A percentile compares a stretch with the other conserved stretches of the same genome.
These are phyloP conservation scores for Microhierax caerulescens DNA, from an alignment of 2,797 vertebrate species.

Conservation along the genomic window DNA sequence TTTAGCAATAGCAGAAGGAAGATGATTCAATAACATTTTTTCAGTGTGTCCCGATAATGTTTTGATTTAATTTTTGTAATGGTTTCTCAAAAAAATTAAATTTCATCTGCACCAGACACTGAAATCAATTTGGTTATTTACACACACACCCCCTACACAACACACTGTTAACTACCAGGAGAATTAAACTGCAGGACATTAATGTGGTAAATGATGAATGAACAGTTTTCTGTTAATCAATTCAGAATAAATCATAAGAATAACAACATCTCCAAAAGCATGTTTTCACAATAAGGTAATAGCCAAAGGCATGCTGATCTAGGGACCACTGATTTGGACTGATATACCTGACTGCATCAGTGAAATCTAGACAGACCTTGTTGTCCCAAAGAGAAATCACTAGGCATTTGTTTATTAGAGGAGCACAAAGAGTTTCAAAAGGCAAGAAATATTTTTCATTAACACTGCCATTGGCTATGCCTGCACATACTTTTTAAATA, in stretches of 20 bases:
- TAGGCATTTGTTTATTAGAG: not conserved
- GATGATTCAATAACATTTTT: not conserved
- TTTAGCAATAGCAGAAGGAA: not conserved
- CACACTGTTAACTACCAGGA: not conserved
- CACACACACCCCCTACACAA: rapidly evolving
- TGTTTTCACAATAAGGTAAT: not conserved
- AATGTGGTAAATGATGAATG: not conserved
- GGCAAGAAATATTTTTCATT: not conserved
- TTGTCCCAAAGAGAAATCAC: not conserved
- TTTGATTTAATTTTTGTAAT: not conserved
- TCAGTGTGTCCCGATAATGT: not conserved
- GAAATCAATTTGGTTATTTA: not conserved
- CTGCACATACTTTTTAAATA: not conserved
- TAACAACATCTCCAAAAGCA: not conserved
- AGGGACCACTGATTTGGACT: not conserved
- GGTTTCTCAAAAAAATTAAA: not conserved
- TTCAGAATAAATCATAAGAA: not conserved
- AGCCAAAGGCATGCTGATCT: not conserved
- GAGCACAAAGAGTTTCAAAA: not conserved
- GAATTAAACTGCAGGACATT: not conserved
- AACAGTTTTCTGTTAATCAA: not conserved
- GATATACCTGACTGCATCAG: not conserved
- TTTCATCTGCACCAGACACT: not conserved
- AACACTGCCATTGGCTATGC: not conserved
- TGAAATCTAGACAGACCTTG: not conserved